Conservation (phyloP, 2,113 vertebrate genomes). For the Melanotaenia duboulayi region DNA sequence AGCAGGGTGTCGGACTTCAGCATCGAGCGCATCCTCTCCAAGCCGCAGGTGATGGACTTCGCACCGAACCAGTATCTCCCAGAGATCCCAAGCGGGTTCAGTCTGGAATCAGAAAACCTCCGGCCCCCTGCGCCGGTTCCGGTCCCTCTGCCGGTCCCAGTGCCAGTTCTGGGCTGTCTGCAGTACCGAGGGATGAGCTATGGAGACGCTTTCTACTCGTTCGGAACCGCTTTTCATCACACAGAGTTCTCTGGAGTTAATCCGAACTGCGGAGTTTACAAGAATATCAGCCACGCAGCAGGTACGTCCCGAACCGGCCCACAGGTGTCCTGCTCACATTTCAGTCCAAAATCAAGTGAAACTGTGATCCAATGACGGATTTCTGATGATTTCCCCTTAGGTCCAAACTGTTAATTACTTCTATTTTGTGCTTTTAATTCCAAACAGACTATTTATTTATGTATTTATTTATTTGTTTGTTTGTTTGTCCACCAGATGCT, state of each 20-base stretch:
- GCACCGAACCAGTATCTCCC: not conserved
- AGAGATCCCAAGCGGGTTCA: not conserved
- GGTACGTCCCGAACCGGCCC: too few species aligned
- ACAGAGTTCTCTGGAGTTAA: constrained; percentile 12
- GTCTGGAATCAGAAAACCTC: not conserved
- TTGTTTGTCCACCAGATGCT: not conserved
- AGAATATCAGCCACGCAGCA: constrained; percentile 15
- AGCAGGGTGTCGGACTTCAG: constrained; percentile 70
- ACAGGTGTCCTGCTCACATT: too few species aligned
- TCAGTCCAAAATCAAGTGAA: too few species aligned
- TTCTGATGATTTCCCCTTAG: too few species aligned
- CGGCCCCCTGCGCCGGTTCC: not conserved
- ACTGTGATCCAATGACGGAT: too few species aligned
- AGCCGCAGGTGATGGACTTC: not conserved
- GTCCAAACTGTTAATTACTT: too few species aligned
- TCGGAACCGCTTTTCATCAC: constrained; percentile 33
- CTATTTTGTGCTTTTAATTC: too few species aligned
- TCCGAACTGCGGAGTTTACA: constrained; percentile 10
- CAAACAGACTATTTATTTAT: too few species aligned
- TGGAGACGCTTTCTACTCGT: constrained; percentile 20
- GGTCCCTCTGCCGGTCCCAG: not conserved
- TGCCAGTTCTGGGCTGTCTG: not conserved
- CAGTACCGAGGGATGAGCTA: constrained; percentile 44
- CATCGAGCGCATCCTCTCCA: constrained; percentile 77
- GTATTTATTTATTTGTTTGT: too few species aligned